Percentiles rank a stretch among this genome's conserved stretches.
Conservation (phyloP, 2,888 invertebrate species). For the Chrysotoxum bicinctum region DNA sequence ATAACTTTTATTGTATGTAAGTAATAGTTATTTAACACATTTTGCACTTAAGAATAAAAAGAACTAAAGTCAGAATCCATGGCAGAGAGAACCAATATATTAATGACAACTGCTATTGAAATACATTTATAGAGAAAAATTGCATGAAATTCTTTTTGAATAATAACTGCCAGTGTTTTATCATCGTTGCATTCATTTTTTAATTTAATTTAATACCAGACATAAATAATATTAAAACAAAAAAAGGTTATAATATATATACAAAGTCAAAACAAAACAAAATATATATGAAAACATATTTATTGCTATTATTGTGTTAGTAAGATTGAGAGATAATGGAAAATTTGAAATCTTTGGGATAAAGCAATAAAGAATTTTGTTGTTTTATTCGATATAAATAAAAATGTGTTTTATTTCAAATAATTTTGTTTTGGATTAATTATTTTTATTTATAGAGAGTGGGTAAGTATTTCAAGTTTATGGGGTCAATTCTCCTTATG, state of each 20-base stretch:
- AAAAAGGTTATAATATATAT: slow-evolving; percentile 12
- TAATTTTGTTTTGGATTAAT: neutral
- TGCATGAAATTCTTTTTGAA: slow-evolving; percentile 40
- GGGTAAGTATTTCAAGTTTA: too few species aligned
- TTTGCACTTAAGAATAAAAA: slow-evolving; percentile 44
- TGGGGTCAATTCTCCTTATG: too few species aligned
- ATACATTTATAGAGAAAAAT: slow-evolving; percentile 35
- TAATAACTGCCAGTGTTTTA: slow-evolving; percentile 69
- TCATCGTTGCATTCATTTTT: slow-evolving; percentile 43
- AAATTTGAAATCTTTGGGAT: slow-evolving; percentile 57
- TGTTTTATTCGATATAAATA: slow-evolving; percentile 64
- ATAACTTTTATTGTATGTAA: slow-evolving; percentile 60
- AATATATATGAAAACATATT: slow-evolving; percentile 51
- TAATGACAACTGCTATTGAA: slow-evolving; percentile 12
- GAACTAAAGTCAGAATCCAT: slow-evolving; percentile 26
- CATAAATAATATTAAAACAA: slow-evolving; percentile 34
- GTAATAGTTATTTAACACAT: slow-evolving; percentile 41
- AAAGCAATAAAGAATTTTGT: slow-evolving; percentile 71
- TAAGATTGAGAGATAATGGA: slow-evolving; percentile 60
- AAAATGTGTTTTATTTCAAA: slow-evolving; percentile 35
- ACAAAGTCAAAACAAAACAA: slow-evolving; percentile 33
- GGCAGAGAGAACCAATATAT: slow-evolving; percentile 46
- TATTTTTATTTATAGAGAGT: neutral
- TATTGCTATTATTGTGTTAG: slow-evolving; percentile 65
- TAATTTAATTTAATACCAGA: slow-evolving; percentile 25